phyloP scores from a whole-genome alignment of 2,888 invertebrate genomes.

The Hypolimnas misippus region DNA sequence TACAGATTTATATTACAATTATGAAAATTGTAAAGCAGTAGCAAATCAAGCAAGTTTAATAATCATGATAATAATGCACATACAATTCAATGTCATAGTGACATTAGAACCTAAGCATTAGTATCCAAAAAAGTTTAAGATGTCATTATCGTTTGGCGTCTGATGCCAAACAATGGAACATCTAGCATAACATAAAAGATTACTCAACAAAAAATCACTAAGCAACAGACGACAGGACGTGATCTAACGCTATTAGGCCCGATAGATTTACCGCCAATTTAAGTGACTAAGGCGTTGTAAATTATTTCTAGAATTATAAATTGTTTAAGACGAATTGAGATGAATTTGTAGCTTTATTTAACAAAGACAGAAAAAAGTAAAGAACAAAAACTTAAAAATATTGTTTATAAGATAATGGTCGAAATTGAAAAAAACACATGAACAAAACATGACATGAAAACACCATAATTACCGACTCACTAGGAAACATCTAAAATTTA shows the following conservation, averaged over 20 bases:
- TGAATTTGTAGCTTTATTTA: too few relatives aligned
- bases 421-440: too few relatives aligned
- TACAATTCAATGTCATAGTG: neutral
- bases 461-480: too few relatives aligned
- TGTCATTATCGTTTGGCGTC: neutral
- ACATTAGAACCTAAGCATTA: neutral
- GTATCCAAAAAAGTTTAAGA: neutral
- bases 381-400: too few relatives aligned
- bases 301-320: slow-evolving; percentile 13
- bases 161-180: neutral
- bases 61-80: neutral
- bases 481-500: too few relatives aligned
- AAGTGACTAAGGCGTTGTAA: slow-evolving; percentile 11
- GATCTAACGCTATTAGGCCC: slow-evolving; percentile 18
- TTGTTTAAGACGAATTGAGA: too few relatives aligned
- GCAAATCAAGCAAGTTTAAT: neutral
- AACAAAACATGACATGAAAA: too few relatives aligned
- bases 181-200: neutral
- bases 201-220: slow-evolving; percentile 17
- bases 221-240: slow-evolving; percentile 18
- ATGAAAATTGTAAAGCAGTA: neutral
- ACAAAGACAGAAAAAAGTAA: too few relatives aligned
- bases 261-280: slow-evolving; percentile 17
- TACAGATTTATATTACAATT: neutral
- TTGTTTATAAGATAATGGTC: too few relatives aligned